Evolutionary conservation across 2,888 invertebrate species (phyloP).

Genomic region (Abrostola tripartita): DNA sequence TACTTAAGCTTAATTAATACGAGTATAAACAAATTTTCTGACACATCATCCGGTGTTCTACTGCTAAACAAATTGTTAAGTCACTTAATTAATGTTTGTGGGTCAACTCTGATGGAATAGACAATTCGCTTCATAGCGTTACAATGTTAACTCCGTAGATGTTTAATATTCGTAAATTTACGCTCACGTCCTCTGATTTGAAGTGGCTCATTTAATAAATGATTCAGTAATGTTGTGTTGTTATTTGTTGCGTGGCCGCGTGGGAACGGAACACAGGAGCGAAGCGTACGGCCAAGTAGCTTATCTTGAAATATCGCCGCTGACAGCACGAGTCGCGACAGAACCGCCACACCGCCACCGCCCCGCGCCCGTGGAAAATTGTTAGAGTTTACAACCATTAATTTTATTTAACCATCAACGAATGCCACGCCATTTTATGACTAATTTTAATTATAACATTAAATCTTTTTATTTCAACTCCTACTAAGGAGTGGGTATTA

Average conservation of each 20-base stretch:
- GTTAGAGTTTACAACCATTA: constrained; percentile 71
- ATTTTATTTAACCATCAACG: constrained; percentile 72
- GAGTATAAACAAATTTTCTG: constrained; percentile 21
- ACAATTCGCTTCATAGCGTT: constrained; percentile 25
- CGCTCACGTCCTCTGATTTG: constrained; percentile 33
- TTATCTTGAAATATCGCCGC: constrained; percentile 84
- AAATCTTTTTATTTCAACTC: constrained; percentile 52
- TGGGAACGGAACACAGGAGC: constrained; percentile 75
- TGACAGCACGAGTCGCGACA: constrained; percentile 72
- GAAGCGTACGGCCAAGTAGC: constrained; percentile 68
- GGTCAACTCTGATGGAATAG: constrained; percentile 50
- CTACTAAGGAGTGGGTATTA: constrained; percentile 40
- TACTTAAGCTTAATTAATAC: constrained; percentile 13
- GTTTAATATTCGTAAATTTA: constrained; percentile 40
- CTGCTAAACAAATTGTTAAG: constrained; percentile 43
- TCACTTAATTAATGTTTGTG: constrained; percentile 51
- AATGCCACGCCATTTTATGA: constrained; percentile 61
- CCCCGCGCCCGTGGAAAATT: constrained; percentile 67
- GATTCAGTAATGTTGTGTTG: constrained; percentile 54
- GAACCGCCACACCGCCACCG: constrained; percentile 57
- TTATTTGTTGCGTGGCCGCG: constrained; percentile 63
- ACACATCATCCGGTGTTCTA: constrained; percentile 35
- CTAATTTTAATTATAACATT: constrained; percentile 60
- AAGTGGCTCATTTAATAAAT: constrained; percentile 61
- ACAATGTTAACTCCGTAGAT: constrained; percentile 32